These are phyloP conservation scores for Halichondria panicea DNA, from an alignment of 37 sponge, comb jelly and placozoan genomes.

Conservation along the genomic window DNA sequence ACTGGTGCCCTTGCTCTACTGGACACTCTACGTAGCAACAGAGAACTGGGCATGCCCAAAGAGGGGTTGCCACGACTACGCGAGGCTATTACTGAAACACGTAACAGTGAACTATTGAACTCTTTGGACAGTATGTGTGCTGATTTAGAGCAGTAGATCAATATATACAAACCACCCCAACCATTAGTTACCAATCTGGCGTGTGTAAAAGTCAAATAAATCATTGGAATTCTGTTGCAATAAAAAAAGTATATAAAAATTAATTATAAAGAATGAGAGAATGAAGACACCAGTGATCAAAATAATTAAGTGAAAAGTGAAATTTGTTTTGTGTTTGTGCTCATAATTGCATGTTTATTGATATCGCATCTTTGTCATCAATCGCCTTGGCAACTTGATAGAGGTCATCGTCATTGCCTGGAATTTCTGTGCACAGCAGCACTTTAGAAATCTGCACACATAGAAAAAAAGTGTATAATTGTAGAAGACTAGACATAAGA, in stretches of 20 bases:
- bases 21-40: neutral
- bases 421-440: slow-evolving; percentile 30
- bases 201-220: no score
- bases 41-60: neutral
- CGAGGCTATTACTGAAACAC: neutral
- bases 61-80: slow-evolving; percentile 21
- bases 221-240: no score
- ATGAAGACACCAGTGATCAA: neutral
- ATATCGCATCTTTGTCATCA: slow-evolving; percentile 1
- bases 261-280: neutral
- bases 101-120: neutral
- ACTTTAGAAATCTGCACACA: slow-evolving; percentile 35
- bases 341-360: neutral
- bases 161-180: no score
- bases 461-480: neutral
- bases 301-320: slow-evolving; percentile 4
- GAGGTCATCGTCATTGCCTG: slow-evolving; percentile 55
- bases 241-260: neutral
- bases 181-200: no score
- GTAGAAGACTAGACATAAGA: no score
- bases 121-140: neutral
- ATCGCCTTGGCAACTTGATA: slow-evolving; percentile 26
- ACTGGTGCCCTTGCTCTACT: neutral
- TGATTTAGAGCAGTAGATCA: neutral
- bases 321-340: neutral